Evolutionary conservation across 1,140 invertebrate genomes (phyloP), one percentile per base, ranked within the genome.

Genomic region (Drosophila bocqueti): DNA sequence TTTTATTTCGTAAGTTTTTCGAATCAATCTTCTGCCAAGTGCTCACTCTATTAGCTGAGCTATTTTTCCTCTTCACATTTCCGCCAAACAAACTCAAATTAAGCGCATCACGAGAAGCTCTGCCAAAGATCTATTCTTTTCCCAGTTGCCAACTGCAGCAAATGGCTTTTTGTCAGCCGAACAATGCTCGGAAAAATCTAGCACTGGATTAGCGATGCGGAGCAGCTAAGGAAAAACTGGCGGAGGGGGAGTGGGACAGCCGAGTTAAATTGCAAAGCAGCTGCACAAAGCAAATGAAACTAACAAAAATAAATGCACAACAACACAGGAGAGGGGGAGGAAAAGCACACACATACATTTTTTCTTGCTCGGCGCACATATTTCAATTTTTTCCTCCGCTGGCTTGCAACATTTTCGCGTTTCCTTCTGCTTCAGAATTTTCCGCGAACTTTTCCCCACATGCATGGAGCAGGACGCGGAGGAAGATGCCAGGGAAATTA

Each of bases 221-320:
- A 58, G 76, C 76, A 79, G 76, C 76, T 62, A 52, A 43, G 38
- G 43, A 49, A 43, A 54, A 47, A 13, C 38, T 21, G 47, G 15
- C 13, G 40, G 13, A 46, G 24, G 40, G 31, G 38, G 11, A 13
- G 40, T 15, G 26, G 34, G 24, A 36, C 21, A 34, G 38, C 3
- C 11, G 64, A 68, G 67, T 71, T 68, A 66, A 65, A 76, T 46
- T 78, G 58, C 74, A 76, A 77, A 55, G 76, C 84, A 87, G 80
- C 84, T 89, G 84, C 78, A 84, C 73, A 78, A 81, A 77, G 84
- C 52, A 83, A 83, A 86, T 80, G 73, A 74, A 89, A 78, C 83
- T 89, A 83, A 75, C 80, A 87, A 74, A 87, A 81, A 87, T 79
- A 79, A 86, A 86, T 75, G 76, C 52, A 62, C 55, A 74, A 76